Conservation (phyloP, 2,888 invertebrate species). For the Pogonocherus hispidulus region DNA sequence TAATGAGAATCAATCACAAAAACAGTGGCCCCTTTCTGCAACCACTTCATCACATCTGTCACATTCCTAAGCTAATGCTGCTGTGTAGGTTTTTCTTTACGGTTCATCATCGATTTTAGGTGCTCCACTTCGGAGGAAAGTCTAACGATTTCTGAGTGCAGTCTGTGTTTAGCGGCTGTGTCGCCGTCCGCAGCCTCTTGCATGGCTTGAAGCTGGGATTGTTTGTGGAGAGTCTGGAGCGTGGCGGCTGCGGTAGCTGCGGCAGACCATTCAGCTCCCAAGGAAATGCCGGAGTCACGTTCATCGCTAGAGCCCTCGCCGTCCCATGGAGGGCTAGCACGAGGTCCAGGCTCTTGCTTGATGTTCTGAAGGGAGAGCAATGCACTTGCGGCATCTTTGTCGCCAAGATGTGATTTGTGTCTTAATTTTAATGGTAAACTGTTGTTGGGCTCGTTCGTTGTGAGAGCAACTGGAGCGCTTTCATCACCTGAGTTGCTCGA, state of each 20-base stretch:
- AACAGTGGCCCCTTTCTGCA: constrained; percentile 44
- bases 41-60: constrained; percentile 50
- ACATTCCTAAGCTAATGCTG: constrained; percentile 42
- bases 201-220: constrained; percentile 64
- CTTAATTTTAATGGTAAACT: constrained; percentile 90
- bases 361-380: constrained; percentile 87
- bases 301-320: constrained; percentile 93
- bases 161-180: constrained; percentile 79
- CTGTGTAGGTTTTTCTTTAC: constrained; percentile 67
- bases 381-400: constrained; percentile 88
- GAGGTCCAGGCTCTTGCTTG: constrained; percentile 86
- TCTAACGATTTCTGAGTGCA: constrained; percentile 88
- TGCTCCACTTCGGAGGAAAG: constrained; percentile 93
- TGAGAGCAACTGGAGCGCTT: constrained; percentile 66
- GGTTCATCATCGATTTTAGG: constrained; percentile 85
- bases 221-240: constrained; percentile 65
- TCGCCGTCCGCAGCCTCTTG: constrained; percentile 59
- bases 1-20: constrained; percentile 58
- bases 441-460: constrained; percentile 77
- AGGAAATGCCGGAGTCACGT: constrained; percentile 89
- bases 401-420: constrained; percentile 91
- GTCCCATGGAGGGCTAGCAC: constrained; percentile 88
- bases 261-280: constrained; percentile 79
- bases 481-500: constrained; percentile 81
- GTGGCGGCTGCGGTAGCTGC: constrained; percentile 64